A percentile compares a stretch with the other conserved stretches of the same genome.
phyloP scores from a whole-genome alignment of 2,888 invertebrate species.

The Ecdyonurus torrentis region DNA sequence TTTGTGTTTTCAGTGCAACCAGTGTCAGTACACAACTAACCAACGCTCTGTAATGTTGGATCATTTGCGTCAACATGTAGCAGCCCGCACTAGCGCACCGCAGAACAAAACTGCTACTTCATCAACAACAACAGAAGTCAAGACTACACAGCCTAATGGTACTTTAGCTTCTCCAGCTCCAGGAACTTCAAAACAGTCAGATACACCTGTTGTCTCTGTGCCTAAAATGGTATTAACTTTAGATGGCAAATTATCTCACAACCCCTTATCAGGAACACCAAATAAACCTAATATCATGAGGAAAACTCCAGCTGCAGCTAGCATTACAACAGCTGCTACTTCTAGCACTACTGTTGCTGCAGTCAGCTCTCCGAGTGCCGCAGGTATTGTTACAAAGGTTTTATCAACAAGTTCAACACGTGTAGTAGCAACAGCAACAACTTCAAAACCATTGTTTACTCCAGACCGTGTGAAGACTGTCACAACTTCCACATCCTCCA shows the following conservation, averaged over 20 bases:
- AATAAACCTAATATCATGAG: no score
- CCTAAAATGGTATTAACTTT: no score
- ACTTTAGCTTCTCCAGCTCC: neutral
- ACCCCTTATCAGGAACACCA: no score
- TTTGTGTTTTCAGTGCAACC: slow-evolving; percentile 20
- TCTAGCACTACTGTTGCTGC: no score
- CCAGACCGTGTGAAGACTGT: neutral
- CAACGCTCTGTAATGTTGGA: slow-evolving; percentile 22
- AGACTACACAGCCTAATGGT: neutral
- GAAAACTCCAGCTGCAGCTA: no score
- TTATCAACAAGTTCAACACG: neutral
- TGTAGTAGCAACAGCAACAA: neutral
- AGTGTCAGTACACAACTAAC: slow-evolving; percentile 24
- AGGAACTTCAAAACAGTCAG: no score
- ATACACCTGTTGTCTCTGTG: no score
- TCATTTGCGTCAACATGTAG: slow-evolving; percentile 20
- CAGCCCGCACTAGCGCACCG: neutral
- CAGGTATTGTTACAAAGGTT: neutral
- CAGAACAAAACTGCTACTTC: neutral
- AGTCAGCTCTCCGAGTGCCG: no score
- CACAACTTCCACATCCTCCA: neutral
- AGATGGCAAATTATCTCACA: no score
- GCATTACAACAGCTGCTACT: no score
- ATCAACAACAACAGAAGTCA: neutral
- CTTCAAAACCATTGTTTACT: neutral